phyloP scores from a whole-genome alignment of 2,888 invertebrate species.

The Cosmia trapezina region DNA sequence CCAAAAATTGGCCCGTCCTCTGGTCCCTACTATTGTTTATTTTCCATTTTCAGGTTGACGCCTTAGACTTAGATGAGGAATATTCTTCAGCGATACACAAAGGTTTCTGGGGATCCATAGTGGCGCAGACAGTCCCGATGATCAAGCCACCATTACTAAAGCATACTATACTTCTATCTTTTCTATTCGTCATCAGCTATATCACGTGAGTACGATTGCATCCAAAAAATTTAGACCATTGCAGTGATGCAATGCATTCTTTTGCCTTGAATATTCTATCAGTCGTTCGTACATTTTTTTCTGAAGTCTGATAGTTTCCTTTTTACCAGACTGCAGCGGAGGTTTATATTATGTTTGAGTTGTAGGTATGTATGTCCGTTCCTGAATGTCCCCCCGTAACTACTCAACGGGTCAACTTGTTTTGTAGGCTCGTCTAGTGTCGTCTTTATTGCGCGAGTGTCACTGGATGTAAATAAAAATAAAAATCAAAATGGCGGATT shows the following conservation, averaged over 20 bases:
- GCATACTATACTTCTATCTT: constrained; percentile 61
- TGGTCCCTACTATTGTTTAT: too few relatives aligned
- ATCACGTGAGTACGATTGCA: constrained; percentile 70
- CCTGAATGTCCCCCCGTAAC: too few relatives aligned
- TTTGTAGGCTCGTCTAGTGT: too few relatives aligned
- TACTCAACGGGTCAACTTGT: too few relatives aligned
- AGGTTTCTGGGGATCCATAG: constrained; percentile 72
- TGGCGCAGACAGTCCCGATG: constrained; percentile 86
- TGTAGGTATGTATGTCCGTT: too few relatives aligned
- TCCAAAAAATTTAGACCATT: background rate
- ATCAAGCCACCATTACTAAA: constrained; percentile 81
- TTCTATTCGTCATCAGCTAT: constrained; percentile 67
- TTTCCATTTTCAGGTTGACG: constrained; percentile 59
- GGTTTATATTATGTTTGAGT: too few relatives aligned
- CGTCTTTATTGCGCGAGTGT: too few relatives aligned
- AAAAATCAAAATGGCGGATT: too few relatives aligned
- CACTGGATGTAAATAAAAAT: too few relatives aligned
- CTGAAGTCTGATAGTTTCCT: background rate
- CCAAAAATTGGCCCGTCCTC: too few relatives aligned
- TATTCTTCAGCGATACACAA: constrained; percentile 31
- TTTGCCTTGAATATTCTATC: background rate
- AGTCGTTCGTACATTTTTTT: background rate
- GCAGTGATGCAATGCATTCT: background rate
- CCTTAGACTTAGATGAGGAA: constrained; percentile 66
- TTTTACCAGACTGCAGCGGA: too few relatives aligned